phyloP scores from a whole-genome alignment of 1,140 invertebrate species.

The Pentalonia nigronervosa region DNA sequence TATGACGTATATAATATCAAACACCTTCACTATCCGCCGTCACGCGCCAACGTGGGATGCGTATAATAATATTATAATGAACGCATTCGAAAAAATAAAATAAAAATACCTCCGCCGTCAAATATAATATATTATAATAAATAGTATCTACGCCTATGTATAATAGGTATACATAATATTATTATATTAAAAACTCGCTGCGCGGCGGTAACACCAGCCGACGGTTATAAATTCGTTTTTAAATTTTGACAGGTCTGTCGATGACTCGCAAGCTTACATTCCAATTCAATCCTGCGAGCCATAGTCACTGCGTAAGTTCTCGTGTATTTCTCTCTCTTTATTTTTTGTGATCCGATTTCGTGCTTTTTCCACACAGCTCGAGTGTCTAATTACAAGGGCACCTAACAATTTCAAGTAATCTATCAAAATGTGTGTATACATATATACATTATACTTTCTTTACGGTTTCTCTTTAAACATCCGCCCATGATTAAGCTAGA shows the following conservation, averaged over 20 bases:
- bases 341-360: not conserved
- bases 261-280: not conserved
- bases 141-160: not conserved
- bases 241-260: not conserved
- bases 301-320: not conserved
- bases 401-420: not conserved
- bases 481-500: not conserved
- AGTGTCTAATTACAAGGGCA: not conserved
- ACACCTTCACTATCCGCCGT: conserved; percentile 1
- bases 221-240: not conserved
- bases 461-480: not conserved
- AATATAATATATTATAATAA: conserved; percentile 8
- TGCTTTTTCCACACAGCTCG: not conserved
- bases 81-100: not conserved
- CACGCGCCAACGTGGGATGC: conserved; percentile 1
- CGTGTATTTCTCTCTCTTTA: not conserved
- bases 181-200: not conserved
- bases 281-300: not conserved
- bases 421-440: not conserved
- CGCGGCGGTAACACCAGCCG: not conserved
- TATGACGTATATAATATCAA: not conserved
- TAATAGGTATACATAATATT: not conserved
- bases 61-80: conserved; percentile 13
- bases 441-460: conserved; percentile 22
- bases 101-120: not conserved